Conservation (phyloP, 1,140 invertebrate genomes). For the Uloborus diversus region DNA sequence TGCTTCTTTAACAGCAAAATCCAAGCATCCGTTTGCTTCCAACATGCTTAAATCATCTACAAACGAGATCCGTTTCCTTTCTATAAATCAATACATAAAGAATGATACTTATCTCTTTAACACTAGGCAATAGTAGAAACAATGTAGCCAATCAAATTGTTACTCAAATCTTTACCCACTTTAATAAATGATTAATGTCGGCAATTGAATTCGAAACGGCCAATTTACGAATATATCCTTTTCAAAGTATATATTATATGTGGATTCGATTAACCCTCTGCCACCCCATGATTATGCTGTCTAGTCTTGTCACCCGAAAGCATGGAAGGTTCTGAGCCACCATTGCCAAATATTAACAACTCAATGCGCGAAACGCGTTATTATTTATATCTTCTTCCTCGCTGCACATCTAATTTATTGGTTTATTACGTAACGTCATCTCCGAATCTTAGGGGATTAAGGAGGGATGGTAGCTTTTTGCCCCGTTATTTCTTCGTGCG, state of each 20-base stretch:
- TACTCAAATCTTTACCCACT: too few species aligned
- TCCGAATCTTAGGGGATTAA: background rate
- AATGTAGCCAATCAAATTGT: too few species aligned
- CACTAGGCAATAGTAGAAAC: too few species aligned
- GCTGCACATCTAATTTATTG: slow-evolving; percentile 40
- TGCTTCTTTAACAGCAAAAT: too few species aligned
- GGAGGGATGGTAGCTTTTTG: too few species aligned
- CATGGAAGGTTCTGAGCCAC: background rate
- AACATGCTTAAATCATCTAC: too few species aligned
- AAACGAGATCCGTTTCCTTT: too few species aligned
- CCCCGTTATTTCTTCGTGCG: background rate
- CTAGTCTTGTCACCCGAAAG: background rate
- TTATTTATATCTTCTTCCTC: slow-evolving; percentile 36
- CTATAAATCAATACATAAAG: too few species aligned
- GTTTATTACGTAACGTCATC: slow-evolving; percentile 45
- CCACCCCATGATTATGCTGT: slow-evolving; percentile 25
- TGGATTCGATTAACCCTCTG: slow-evolving; percentile 12
- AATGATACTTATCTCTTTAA: too few species aligned
- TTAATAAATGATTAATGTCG: slow-evolving; percentile 20
- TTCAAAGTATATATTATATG: slow-evolving; percentile 20
- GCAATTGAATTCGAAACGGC: slow-evolving; percentile 17
- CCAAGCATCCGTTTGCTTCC: too few species aligned
- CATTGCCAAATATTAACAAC: slow-evolving; percentile 28
- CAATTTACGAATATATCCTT: slow-evolving; percentile 10
- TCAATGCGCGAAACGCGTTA: slow-evolving; percentile 40